Conservation (phyloP, 2,113 vertebrate species). For the Peromyscus leucopus region DNA sequence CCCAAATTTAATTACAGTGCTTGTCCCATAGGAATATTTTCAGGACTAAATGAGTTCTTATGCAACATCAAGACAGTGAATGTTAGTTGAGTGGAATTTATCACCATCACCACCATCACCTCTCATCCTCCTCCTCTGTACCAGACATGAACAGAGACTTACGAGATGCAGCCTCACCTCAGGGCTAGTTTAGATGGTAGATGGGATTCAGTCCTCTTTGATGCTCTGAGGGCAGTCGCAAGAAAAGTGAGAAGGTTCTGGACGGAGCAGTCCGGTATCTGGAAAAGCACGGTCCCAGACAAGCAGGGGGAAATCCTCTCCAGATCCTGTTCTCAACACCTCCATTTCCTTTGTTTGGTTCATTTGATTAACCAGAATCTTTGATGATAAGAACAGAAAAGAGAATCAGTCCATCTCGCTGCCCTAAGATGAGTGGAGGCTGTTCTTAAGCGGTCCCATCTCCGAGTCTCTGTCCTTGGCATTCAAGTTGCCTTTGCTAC, state of each 20-base stretch:
- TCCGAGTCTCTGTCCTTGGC: constrained; percentile 65
- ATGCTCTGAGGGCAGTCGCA: neutral
- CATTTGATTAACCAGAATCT: constrained; percentile 66
- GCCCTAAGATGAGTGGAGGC: constrained; percentile 38
- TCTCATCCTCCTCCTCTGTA: neutral
- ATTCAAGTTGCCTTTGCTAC: constrained; percentile 68
- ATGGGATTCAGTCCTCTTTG: neutral
- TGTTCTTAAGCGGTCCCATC: constrained; percentile 48
- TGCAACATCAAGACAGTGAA: neutral
- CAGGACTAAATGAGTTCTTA: constrained; percentile 28
- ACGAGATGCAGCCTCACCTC: neutral
- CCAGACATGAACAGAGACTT: neutral
- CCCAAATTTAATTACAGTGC: constrained; percentile 4
- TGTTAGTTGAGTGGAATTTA: neutral
- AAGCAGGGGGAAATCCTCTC: constrained; percentile 16
- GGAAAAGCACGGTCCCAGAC: constrained; percentile 47
- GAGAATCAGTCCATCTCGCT: constrained; percentile 64
- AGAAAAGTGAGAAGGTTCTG: neutral
- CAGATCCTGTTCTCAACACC: constrained; percentile 40
- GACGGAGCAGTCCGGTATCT: neutral
- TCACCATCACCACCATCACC: neutral
- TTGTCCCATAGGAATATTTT: neutral
- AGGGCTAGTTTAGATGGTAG: neutral
- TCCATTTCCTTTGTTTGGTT: constrained; percentile 32
- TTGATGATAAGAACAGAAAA: constrained; percentile 57